phyloP scores from a whole-genome alignment of 2,888 invertebrate genomes.

The Eretmocerus hayati region DNA sequence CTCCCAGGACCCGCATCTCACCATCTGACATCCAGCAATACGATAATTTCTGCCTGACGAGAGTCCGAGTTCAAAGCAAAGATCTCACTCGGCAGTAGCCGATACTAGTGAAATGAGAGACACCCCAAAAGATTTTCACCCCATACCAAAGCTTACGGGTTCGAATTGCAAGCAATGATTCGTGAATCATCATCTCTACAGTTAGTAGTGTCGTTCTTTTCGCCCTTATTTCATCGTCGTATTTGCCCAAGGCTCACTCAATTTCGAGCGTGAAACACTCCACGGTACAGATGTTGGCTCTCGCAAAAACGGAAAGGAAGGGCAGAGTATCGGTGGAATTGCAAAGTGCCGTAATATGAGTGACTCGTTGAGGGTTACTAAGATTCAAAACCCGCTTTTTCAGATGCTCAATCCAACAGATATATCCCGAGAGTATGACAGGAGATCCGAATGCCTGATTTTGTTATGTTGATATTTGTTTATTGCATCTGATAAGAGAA shows the following conservation, averaged over 20 bases:
- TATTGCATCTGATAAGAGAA: too few species aligned
- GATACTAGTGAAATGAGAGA: too few species aligned
- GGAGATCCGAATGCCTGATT: conserved; percentile 13
- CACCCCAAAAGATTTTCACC: too few species aligned
- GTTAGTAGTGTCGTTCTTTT: conserved; percentile 2
- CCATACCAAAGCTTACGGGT: too few species aligned
- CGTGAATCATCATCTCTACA: conserved; percentile 19
- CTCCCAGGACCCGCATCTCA: too few species aligned
- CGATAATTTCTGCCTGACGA: too few species aligned
- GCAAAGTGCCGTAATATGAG: conserved; percentile 22
- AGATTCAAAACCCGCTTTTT: neutral
- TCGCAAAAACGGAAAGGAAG: conserved; percentile 4
- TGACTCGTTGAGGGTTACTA: too few species aligned
- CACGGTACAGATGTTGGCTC: neutral
- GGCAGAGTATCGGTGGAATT: conserved; percentile 15
- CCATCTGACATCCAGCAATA: too few species aligned
- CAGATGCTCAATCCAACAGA: conserved; percentile 7
- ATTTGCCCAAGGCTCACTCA: conserved; percentile 4
- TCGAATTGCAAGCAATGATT: conserved; percentile 27
- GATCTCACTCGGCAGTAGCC: too few species aligned
- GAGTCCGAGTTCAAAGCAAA: too few species aligned
- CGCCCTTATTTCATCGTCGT: conserved; percentile 12
- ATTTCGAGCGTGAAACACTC: neutral
- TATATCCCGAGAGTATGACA: conserved; percentile 12
- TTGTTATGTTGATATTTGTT: conserved; percentile 23